Base-by-base conservation (phyloP, 2,888 invertebrate species). In the Oasisia sp. region DNA sequence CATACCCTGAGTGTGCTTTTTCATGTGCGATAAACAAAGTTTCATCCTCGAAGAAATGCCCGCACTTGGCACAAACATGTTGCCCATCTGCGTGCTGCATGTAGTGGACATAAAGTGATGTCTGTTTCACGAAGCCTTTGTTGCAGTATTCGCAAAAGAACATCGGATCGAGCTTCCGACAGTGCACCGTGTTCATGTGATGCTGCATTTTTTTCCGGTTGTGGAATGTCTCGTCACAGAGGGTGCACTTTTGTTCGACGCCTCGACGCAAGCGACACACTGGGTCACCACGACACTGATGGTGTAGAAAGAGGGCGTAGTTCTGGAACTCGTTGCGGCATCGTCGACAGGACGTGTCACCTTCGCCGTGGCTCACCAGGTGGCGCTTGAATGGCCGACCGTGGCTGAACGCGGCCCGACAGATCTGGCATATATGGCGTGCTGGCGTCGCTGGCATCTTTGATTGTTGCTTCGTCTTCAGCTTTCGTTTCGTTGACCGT, bases 31-130 rank as follows among this genome's bases (percentile, higher is more conserved):
- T 92, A 91, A 93, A 94, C 8, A 91, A 92, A 14, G 93, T 94
- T 32, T 94, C 93, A 89, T 93, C 94, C 11, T 94, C 94, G 89
- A 94, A 94, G 92, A 95, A 94, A 89, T 93, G 92, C 12, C 96
- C 95, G 94, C 95, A 95, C 91, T 94, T 94, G 91, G 94, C 91
- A 92, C 96, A 96, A 2, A 95, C 94, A 44, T 94, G 92, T 91
- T 95, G 93, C 1, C 93, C 94, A 27, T 93, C 92, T 19, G 95
- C 95, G 93, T 96, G 95, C 32, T 93, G 92, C 91, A 94, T 94
- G 32, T 94, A 93, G 93, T 96, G 96, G 56, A 93, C 93, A 92
- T 94, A 94, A 0, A 96, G 92, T 0, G 95, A 94, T 0, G 92
- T 91, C 92, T 94, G 94, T 91, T 95, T 94, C n/a, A 93, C 92